Percentiles rank a stretch among this genome's conserved stretches.
Conservation (phyloP, 2,797 vertebrate genomes). For the Vultur gryphus region DNA sequence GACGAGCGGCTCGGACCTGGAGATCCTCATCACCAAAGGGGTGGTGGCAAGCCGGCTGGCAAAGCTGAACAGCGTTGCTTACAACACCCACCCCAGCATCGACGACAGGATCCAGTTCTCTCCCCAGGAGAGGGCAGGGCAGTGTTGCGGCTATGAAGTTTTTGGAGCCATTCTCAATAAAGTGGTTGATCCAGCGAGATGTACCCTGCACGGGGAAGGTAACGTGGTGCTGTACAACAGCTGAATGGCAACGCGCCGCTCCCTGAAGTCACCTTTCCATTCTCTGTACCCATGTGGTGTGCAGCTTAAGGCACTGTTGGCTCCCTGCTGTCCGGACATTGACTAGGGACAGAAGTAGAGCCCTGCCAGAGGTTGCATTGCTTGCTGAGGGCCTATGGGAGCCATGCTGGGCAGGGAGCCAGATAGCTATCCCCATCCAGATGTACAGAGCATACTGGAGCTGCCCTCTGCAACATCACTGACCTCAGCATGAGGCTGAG, state of each 20-base stretch:
- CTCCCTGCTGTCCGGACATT: not conserved
- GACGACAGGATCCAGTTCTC: conserved; percentile 80
- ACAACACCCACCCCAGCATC: conserved; percentile 52
- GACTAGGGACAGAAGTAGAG: not conserved
- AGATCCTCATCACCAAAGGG: conserved; percentile 85
- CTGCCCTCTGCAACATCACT: not conserved
- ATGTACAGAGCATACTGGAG: not conserved
- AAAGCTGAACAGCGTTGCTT: conserved; percentile 72
- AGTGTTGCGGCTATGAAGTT: conserved; percentile 81
- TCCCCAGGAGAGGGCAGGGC: conserved; percentile 78
- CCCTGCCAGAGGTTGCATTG: not conserved
- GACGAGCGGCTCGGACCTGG: conserved; percentile 80
- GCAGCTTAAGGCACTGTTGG: not conserved
- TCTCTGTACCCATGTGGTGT: not conserved
- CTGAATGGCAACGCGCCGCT: accelerated
- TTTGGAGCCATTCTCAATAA: conserved; percentile 81
- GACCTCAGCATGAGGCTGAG: not conserved
- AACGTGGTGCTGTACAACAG: conserved; percentile 2
- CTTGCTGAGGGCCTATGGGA: not conserved
- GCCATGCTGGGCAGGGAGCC: not conserved
- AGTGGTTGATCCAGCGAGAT: conserved; percentile 81
- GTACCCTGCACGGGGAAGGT: conserved; percentile 87
- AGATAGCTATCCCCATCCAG: not conserved
- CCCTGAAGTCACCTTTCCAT: not conserved
- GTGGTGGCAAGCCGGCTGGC: conserved; percentile 81